These are phyloP conservation scores for Drosophila kambysellisi DNA, from an alignment of 2,888 invertebrate genomes.

Conservation along the genomic window DNA sequence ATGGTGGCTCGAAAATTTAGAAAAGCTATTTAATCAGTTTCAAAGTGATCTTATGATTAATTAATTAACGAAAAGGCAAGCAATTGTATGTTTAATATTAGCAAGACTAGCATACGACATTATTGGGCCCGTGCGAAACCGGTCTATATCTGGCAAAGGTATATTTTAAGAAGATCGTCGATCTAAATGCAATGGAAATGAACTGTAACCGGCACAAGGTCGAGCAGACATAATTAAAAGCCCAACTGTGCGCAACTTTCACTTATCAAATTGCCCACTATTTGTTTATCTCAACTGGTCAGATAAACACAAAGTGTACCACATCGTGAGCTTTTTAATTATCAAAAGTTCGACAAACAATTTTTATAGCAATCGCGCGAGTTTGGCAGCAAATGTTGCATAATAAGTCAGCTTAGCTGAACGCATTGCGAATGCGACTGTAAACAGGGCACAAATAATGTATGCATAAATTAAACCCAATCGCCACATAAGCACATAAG, in stretches of 20 bases:
- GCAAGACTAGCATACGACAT: background rate
- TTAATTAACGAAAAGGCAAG: background rate
- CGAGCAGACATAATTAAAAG: constrained; percentile 6
- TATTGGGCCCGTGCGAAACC: constrained; percentile 3
- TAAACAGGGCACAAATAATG: constrained; percentile 5
- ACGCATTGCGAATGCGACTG: background rate
- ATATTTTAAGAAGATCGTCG: constrained; percentile 43
- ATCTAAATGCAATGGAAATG: constrained; percentile 13
- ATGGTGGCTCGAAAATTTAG: background rate
- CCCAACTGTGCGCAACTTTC: constrained; percentile 10
- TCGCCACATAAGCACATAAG: constrained; percentile 12
- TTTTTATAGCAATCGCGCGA: constrained; percentile 29
- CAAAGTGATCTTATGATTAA: background rate
- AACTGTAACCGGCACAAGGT: constrained; percentile 45
- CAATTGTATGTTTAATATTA: background rate
- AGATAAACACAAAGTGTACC: constrained; percentile 37
- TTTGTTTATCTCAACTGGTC: constrained; percentile 34
- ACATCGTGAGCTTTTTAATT: constrained; percentile 20
- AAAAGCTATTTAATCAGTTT: background rate
- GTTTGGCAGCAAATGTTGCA: constrained; percentile 59
- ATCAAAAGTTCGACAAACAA: constrained; percentile 27
- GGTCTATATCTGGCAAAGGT: background rate
- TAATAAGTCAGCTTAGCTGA: constrained; percentile 51
- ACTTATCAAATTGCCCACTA: constrained; percentile 28
- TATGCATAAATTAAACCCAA: background rate